These are phyloP conservation scores for Listronotus bonariensis DNA, from an alignment of 1,140 invertebrate species.

Conservation along the genomic window DNA sequence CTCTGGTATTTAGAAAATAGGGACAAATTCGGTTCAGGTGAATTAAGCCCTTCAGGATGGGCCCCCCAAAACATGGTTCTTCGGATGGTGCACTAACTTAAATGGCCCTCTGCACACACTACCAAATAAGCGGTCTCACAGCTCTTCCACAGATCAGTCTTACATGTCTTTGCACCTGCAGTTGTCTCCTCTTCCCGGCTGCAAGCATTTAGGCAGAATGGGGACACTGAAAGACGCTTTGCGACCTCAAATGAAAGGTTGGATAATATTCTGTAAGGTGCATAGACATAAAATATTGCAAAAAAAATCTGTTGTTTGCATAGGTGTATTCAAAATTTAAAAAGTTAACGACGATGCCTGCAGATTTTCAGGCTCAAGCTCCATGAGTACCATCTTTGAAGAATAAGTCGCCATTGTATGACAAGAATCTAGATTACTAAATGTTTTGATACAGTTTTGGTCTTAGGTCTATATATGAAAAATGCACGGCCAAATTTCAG, in stretches of 20 bases:
- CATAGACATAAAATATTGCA: background rate
- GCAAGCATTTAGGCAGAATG: slow-evolving; percentile 19
- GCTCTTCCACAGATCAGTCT: slow-evolving; percentile 23
- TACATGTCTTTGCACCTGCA: slow-evolving; percentile 26
- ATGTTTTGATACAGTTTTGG: too few relatives aligned
- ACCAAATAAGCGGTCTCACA: slow-evolving; percentile 13
- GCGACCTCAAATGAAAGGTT: slow-evolving; percentile 12
- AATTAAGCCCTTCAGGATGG: slow-evolving; percentile 1
- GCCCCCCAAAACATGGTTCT: slow-evolving; percentile 26
- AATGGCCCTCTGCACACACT: slow-evolving; percentile 21
- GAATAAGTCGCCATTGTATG: too few relatives aligned
- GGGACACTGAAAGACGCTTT: slow-evolving; percentile 27
- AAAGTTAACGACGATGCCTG: too few relatives aligned
- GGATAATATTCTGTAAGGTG: background rate
- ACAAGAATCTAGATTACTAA: too few relatives aligned
- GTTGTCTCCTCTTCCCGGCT: slow-evolving; percentile 27
- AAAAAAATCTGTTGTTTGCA: too few relatives aligned
- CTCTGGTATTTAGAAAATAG: too few relatives aligned
- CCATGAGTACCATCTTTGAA: too few relatives aligned
- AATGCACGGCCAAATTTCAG: too few relatives aligned
- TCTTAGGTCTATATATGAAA: too few relatives aligned
- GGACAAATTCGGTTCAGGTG: background rate
- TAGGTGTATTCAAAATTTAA: too few relatives aligned
- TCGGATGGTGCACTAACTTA: slow-evolving; percentile 29
- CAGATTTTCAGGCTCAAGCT: too few relatives aligned